phyloP scores from a whole-genome alignment of 2,113 vertebrate genomes.

The Centrocercus urophasianus region DNA sequence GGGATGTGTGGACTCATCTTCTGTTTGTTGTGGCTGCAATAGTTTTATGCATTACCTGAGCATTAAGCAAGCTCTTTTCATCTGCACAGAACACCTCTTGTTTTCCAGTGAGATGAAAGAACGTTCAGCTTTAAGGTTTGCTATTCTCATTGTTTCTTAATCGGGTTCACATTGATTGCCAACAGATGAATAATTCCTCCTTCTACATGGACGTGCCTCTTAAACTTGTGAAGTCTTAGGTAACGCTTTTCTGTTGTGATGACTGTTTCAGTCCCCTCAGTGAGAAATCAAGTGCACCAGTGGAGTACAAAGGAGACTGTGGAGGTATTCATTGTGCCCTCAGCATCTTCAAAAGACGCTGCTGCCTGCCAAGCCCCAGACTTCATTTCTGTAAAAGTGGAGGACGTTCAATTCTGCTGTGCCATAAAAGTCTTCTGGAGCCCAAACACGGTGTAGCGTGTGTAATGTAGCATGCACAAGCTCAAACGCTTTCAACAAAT shows the following conservation, averaged over 20 bases:
- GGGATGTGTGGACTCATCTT: neutral
- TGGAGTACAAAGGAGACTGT: neutral
- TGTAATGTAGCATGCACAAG: neutral
- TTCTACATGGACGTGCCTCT: neutral
- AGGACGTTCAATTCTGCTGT: neutral
- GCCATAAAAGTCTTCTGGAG: neutral
- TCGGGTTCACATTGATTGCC: neutral
- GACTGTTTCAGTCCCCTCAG: neutral
- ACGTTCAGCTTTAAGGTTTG: neutral
- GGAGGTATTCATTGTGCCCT: neutral
- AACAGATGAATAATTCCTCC: neutral
- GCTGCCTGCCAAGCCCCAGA: neutral
- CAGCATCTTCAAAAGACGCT: neutral
- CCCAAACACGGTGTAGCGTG: neutral
- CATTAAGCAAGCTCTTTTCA: neutral
- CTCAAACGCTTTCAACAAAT: neutral
- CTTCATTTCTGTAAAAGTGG: neutral
- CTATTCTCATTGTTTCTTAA: constrained; percentile 11
- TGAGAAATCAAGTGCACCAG: neutral
- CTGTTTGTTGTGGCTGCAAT: neutral
- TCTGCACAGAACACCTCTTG: neutral
- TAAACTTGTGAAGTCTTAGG: neutral
- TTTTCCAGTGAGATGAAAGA: neutral
- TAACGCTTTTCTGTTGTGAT: neutral
- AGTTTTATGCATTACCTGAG: neutral